Conservation (phyloP, 2,113 vertebrate species). For the Hipposideros armiger region DNA sequence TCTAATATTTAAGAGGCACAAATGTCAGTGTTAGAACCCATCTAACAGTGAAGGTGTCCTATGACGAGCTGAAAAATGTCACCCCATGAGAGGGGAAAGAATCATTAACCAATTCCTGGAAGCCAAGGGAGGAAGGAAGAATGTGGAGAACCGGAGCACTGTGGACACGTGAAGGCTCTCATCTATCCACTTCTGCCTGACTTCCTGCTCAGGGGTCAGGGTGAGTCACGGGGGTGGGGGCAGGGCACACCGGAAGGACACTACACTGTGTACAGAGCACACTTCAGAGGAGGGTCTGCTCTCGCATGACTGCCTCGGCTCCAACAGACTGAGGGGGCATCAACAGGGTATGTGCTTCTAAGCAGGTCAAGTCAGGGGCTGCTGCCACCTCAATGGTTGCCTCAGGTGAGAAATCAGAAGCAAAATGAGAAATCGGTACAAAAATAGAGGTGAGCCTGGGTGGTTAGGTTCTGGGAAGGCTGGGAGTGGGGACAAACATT, state of each 20-base stretch:
- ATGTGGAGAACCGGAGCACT: background rate
- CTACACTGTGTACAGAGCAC: background rate
- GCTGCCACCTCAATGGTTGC: background rate
- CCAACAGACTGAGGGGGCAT: background rate
- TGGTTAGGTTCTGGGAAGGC: background rate
- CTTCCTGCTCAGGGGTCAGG: background rate
- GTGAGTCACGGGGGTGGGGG: background rate
- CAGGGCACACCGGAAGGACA: background rate
- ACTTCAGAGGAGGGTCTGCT: background rate
- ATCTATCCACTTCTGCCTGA: background rate
- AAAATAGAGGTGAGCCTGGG: background rate
- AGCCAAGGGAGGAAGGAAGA: background rate
- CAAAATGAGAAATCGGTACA: background rate
- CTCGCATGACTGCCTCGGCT: rapidly evolving
- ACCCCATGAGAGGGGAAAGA: background rate
- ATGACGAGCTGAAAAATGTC: background rate
- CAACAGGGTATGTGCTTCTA: background rate
- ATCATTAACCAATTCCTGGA: background rate
- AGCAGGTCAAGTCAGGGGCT: background rate
- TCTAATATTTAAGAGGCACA: background rate
- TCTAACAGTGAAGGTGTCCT: background rate
- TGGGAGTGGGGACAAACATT: background rate
- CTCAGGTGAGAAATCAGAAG: background rate
- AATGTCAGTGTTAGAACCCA: background rate
- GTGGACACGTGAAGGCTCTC: too few species aligned